Conservation (phyloP, 2,888 invertebrate genomes). For the Hyppa rectilinea region DNA sequence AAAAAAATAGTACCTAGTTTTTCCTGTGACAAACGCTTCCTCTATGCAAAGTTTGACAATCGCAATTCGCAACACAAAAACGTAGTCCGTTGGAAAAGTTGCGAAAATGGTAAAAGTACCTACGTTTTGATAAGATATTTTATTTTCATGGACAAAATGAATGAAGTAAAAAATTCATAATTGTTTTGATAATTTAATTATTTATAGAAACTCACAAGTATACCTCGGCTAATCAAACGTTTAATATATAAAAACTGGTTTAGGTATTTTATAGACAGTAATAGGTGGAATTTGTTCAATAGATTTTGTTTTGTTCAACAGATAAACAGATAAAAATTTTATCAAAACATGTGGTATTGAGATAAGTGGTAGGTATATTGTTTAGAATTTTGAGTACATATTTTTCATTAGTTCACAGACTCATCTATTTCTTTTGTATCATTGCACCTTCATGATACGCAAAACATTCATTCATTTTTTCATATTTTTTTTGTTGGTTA, state of each 20-base stretch:
- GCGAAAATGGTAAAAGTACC: neutral
- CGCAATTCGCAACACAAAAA: neutral
- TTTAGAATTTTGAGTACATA: neutral
- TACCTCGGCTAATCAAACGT: neutral
- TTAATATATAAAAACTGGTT: constrained; percentile 14
- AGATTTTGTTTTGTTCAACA: neutral
- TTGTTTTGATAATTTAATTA: neutral
- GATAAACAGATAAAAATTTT: neutral
- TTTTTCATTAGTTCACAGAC: neutral
- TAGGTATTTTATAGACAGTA: neutral
- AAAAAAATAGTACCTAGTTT: neutral
- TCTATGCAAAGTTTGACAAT: constrained; percentile 15
- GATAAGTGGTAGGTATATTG: neutral
- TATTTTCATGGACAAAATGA: neutral
- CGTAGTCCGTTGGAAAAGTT: neutral
- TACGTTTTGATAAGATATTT: neutral
- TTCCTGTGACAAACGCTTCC: constrained; percentile 11
- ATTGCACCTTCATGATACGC: too few species aligned
- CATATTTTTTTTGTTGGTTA: too few species aligned
- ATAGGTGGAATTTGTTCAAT: constrained; percentile 4
- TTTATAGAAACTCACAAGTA: constrained; percentile 35
- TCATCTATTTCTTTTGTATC: neutral
- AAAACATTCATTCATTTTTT: neutral
- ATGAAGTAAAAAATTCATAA: neutral
- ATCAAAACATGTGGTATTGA: neutral